These are phyloP conservation scores for Scopus umbretta DNA, from an alignment of 2,113 vertebrate species.

Conservation along the genomic window DNA sequence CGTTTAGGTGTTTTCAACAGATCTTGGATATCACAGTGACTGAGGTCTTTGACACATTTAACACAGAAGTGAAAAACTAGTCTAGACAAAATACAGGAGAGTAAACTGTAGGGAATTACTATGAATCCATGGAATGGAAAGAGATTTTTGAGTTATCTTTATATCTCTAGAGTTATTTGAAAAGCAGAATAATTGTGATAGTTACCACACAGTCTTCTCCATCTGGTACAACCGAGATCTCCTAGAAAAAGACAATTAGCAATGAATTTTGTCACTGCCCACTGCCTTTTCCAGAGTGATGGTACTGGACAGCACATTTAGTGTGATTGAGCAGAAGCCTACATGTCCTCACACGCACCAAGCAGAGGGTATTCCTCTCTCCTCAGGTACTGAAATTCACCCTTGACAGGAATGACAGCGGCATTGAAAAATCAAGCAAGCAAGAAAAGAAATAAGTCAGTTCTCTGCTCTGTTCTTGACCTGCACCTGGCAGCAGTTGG, in stretches of 20 bases:
- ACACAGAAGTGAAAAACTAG: background rate
- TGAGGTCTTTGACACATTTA: background rate
- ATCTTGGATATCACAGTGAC: background rate
- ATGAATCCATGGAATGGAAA: background rate
- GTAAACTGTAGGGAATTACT: background rate
- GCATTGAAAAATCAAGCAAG: background rate
- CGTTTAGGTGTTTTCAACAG: background rate
- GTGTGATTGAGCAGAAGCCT: background rate
- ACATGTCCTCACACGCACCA: rapidly evolving
- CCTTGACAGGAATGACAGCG: background rate
- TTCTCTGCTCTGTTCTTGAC: background rate
- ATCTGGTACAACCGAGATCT: background rate
- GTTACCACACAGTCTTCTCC: background rate
- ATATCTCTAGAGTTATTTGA: background rate
- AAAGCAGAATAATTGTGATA: background rate
- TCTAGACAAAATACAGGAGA: background rate
- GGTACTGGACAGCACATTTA: background rate
- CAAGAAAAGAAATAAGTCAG: background rate
- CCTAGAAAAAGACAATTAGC: background rate
- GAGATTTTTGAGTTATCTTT: background rate
- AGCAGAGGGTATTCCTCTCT: background rate
- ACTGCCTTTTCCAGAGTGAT: background rate
- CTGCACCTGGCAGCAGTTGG: background rate
- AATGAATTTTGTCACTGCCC: background rate
- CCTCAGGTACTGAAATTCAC: background rate